Conservation (phyloP, 2,888 invertebrate genomes). For the Callosobruchus maculatus region DNA sequence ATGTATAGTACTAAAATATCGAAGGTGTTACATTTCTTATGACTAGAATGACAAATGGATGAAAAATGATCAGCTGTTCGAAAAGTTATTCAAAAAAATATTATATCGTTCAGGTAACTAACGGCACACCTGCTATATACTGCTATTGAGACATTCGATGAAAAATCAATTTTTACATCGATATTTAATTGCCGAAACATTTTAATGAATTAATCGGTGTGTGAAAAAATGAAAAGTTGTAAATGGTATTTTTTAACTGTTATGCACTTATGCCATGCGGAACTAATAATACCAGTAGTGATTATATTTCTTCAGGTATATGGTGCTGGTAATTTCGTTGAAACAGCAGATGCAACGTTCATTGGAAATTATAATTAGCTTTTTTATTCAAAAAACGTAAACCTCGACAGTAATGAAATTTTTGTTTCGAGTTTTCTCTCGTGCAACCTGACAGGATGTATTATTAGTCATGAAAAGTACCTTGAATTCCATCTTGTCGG, state of each 20-base stretch:
- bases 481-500: too few species aligned
- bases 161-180: neutral
- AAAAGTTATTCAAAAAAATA: neutral
- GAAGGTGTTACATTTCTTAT: too few species aligned
- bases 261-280: neutral
- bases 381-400: neutral
- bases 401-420: neutral
- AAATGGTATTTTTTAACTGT: neutral
- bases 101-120: neutral
- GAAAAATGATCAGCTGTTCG: neutral
- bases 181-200: neutral
- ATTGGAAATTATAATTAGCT: neutral
- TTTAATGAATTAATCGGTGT: neutral
- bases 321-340: neutral
- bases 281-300: neutral
- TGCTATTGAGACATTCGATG: neutral
- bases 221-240: neutral
- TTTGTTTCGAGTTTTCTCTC: slow-evolving; percentile 69
- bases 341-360: neutral
- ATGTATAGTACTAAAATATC: too few species aligned
- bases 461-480: too few species aligned
- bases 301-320: neutral
- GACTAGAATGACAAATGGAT: too few species aligned
- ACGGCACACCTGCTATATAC: neutral
- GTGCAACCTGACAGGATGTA: too few species aligned